Conservation (phyloP, 2,113 vertebrate genomes). For the Bujurquina vittata region DNA sequence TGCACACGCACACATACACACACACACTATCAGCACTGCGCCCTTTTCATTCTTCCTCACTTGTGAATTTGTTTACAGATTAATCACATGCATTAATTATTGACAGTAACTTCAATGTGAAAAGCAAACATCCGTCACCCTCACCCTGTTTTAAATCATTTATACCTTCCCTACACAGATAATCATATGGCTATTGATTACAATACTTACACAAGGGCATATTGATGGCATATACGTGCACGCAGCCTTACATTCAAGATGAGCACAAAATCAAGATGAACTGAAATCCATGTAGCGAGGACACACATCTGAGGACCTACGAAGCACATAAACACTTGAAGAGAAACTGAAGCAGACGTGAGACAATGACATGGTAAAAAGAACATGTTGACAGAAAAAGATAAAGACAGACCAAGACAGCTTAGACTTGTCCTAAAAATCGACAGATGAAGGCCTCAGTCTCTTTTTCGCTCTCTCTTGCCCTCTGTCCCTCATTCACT, state of each 20-base stretch:
- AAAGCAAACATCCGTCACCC: constrained; percentile 90
- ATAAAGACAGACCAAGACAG: constrained; percentile 42
- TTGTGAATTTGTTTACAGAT: constrained; percentile 93
- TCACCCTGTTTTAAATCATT: constrained; percentile 96
- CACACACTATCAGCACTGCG: constrained; percentile 84
- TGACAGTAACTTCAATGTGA: constrained; percentile 99
- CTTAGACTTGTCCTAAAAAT: constrained; percentile 48
- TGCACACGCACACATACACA: neutral
- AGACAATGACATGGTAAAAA: neutral
- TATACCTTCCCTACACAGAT: constrained; percentile 90
- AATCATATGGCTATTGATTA: constrained; percentile 99
- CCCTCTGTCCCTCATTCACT: constrained; percentile 71
- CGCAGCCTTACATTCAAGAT: constrained; percentile 69
- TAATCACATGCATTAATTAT: constrained; percentile 99
- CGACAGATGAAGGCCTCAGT: constrained; percentile 34
- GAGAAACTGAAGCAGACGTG: neutral
- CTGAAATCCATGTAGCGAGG: constrained; percentile 3
- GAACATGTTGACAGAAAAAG: constrained; percentile 18
- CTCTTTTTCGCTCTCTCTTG: neutral
- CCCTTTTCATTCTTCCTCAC: constrained; percentile 63
- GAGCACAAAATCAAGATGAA: constrained; percentile 29
- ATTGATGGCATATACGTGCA: constrained; percentile 84
- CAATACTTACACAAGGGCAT: constrained; percentile 88
- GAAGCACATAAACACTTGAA: neutral
- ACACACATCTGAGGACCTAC: constrained; percentile 1